Evolutionary conservation across 2,888 invertebrate species (phyloP).

Genomic region (Microctonus aethiopoides): DNA sequence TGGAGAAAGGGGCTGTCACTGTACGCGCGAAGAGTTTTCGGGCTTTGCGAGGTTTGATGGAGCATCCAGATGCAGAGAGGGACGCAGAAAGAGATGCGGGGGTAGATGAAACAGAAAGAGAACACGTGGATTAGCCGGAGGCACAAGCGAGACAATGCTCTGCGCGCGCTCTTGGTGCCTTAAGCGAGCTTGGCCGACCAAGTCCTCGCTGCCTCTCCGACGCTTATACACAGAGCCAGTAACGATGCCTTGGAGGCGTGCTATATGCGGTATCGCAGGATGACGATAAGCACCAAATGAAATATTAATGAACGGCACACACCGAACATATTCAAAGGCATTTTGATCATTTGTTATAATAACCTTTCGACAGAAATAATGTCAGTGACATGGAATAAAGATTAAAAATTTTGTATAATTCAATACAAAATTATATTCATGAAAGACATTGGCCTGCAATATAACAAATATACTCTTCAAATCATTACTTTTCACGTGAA

Average conservation of each 20-base stretch:
- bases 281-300: constrained; percentile 67
- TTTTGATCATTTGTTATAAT: background rate
- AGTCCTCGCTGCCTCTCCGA: constrained; percentile 28
- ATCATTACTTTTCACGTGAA: too few relatives aligned
- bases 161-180: constrained; percentile 42
- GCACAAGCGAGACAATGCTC: constrained; percentile 49
- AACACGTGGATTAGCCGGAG: constrained; percentile 34
- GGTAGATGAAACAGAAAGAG: constrained; percentile 19
- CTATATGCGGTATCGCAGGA: constrained; percentile 45
- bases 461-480: too few relatives aligned
- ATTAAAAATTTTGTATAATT: too few relatives aligned
- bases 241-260: constrained; percentile 62
- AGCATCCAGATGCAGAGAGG: constrained; percentile 35
- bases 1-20: constrained; percentile 26
- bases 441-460: too few relatives aligned
- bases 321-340: constrained; percentile 34
- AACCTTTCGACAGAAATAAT: background rate
- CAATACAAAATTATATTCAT: too few relatives aligned
- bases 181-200: constrained; percentile 46
- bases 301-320: constrained; percentile 64
- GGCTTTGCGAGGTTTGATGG: constrained; percentile 27
- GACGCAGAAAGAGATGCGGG: constrained; percentile 15
- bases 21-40: constrained; percentile 41
- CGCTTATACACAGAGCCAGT: constrained; percentile 58
- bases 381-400: constrained; percentile 5